These are phyloP conservation scores for Brachionus rubens DNA, from an alignment of 1,140 invertebrate genomes.

Conservation along the genomic window DNA sequence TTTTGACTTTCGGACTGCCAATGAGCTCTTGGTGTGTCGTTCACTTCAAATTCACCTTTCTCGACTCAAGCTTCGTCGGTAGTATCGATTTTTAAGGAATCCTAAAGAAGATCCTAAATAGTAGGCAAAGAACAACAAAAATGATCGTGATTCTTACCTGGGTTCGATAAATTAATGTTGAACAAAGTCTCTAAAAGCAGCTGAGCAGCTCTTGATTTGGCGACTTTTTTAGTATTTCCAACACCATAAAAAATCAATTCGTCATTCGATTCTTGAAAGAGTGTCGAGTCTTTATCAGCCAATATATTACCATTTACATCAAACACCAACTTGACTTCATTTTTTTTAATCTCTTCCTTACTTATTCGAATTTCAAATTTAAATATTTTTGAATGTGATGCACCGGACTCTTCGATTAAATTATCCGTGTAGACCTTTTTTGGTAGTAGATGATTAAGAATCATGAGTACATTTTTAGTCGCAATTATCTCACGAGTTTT, in stretches of 20 bases:
- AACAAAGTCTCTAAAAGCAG: neutral
- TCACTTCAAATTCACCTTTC: too few species aligned
- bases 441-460: constrained; percentile 34
- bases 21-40: too few species aligned
- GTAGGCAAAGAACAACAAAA: neutral
- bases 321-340: neutral
- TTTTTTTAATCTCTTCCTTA: neutral
- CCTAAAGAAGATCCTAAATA: neutral
- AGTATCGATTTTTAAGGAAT: too few species aligned
- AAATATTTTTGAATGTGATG: constrained; percentile 10
- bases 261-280: neutral
- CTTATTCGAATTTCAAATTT: constrained; percentile 23
- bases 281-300: neutral
- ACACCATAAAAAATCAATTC: constrained; percentile 32
- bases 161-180: neutral
- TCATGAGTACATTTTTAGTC: constrained; percentile 5
- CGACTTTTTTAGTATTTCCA: constrained; percentile 37
- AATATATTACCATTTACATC: neutral
- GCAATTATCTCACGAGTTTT: constrained; percentile 33
- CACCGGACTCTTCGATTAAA: constrained; percentile 14
- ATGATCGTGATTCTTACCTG: neutral
- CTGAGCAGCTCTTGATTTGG: constrained; percentile 32
- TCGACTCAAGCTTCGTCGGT: too few species aligned
- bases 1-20: too few species aligned
- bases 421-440: neutral